A percentile compares a stretch with the other conserved stretches of the same genome.
phyloP scores from a whole-genome alignment of 2,113 vertebrate genomes.

The Chlorocebus sabaeus region DNA sequence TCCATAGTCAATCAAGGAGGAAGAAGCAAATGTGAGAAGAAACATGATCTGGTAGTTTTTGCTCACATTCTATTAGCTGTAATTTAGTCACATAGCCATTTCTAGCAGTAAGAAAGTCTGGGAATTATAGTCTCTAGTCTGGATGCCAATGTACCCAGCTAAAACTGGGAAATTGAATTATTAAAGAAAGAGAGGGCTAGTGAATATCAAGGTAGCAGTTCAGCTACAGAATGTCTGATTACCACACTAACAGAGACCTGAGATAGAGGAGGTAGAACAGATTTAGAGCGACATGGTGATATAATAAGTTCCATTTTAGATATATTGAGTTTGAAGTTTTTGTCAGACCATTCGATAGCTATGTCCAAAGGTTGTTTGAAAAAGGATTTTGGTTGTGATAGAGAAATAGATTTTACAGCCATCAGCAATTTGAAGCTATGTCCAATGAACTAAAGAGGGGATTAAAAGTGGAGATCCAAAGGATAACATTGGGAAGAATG shows the following conservation, averaged over 20 bases:
- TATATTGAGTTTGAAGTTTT: neutral
- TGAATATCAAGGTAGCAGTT: neutral
- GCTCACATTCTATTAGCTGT: neutral
- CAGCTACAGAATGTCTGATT: neutral
- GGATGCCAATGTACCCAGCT: neutral
- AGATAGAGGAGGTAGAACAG: neutral
- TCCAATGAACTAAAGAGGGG: neutral
- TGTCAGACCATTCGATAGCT: neutral
- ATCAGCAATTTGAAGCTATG: neutral
- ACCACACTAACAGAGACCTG: neutral
- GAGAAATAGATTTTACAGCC: neutral
- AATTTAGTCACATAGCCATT: neutral
- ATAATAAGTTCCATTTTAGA: neutral
- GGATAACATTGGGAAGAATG: neutral
- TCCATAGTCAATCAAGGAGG: neutral
- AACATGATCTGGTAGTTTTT: neutral
- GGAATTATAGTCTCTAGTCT: neutral
- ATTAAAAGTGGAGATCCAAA: neutral
- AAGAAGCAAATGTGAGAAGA: neutral
- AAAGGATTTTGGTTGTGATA: neutral
- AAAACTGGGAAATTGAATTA: neutral
- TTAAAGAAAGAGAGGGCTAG: neutral
- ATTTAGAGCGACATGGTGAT: neutral
- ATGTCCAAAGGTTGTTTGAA: neutral
- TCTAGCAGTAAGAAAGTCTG: neutral